Percentiles rank a stretch among this genome's conserved stretches.
Evolutionary conservation across 1,140 invertebrate species (phyloP).

Genomic region (Zaprionus camerounensis): DNA sequence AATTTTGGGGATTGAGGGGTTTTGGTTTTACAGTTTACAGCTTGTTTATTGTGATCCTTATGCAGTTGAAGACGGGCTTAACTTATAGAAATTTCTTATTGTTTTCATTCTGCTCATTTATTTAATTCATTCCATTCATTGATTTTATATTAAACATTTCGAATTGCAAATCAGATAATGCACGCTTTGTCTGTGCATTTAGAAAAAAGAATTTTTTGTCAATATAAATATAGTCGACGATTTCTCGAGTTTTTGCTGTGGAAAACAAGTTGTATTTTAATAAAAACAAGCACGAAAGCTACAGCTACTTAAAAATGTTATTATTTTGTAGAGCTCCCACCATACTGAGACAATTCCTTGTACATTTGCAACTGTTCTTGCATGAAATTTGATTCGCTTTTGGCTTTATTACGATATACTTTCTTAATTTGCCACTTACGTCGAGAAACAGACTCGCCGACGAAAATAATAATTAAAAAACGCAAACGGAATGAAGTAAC

Average conservation of each 20-base stretch:
- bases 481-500: constrained; percentile 27
- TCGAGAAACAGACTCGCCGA: constrained; percentile 15
- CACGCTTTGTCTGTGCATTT: no score
- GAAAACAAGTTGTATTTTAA: no score
- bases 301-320: not conserved
- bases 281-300: no score
- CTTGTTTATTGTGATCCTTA: not conserved
- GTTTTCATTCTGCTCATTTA: no score
- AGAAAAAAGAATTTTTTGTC: no score
- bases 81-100: not conserved
- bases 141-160: no score
- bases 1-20: not conserved
- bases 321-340: no score
- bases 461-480: constrained; percentile 40
- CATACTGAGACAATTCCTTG: not conserved
- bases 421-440: constrained; percentile 46
- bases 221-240: no score
- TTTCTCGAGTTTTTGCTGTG: no score
- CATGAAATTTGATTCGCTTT: constrained; percentile 32
- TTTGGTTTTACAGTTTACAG: constrained; percentile 4
- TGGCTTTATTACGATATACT: constrained; percentile 23
- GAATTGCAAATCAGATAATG: no score
- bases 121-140: no score
- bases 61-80: no score
- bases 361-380: constrained; percentile 10